A percentile compares a stretch with the other conserved stretches of the same genome.
Evolutionary conservation across 2,888 invertebrate genomes (phyloP).

Genomic region (Zeuzera pyrina): DNA sequence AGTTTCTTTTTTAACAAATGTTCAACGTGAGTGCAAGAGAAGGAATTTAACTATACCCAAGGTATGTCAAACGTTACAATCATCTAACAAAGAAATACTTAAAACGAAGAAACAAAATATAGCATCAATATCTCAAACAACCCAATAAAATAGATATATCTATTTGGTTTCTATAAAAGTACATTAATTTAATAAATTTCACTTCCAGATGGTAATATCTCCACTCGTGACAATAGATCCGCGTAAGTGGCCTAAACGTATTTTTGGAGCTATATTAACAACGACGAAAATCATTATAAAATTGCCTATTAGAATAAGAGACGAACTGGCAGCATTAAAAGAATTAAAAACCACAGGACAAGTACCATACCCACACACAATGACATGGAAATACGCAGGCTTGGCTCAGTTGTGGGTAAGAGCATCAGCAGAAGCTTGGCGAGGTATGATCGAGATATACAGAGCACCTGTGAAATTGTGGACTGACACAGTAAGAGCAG

Average conservation of each 20-base stretch:
- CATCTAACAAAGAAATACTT: not conserved
- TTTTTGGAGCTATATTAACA: conserved; percentile 26
- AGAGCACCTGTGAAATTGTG: conserved; percentile 54
- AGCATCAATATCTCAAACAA: not conserved
- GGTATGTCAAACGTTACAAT: conserved; percentile 23
- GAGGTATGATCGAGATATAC: conserved; percentile 40
- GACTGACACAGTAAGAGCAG: conserved; percentile 72
- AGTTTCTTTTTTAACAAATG: conserved; percentile 48
- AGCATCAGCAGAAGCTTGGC: conserved; percentile 45
- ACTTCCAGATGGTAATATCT: conserved; percentile 48
- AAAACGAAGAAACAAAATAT: not conserved
- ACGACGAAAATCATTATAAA: conserved; percentile 31
- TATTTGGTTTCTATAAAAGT: not conserved
- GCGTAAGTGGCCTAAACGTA: conserved; percentile 51
- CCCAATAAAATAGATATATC: not conserved
- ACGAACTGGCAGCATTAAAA: conserved; percentile 44
- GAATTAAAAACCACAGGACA: conserved; percentile 44
- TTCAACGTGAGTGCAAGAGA: conserved; percentile 51
- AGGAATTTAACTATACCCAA: conserved; percentile 52
- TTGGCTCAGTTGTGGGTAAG: conserved; percentile 44
- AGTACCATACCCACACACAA: conserved; percentile 38
- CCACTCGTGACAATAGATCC: conserved; percentile 57
- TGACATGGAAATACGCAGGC: conserved; percentile 60
- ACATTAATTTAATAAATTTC: conserved; percentile 1
- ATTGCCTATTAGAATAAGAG: conserved; percentile 38